Evolutionary conservation across 2,888 invertebrate genomes (phyloP), one percentile per base, ranked within the genome.

Genomic region (Bunonema sp.): DNA sequence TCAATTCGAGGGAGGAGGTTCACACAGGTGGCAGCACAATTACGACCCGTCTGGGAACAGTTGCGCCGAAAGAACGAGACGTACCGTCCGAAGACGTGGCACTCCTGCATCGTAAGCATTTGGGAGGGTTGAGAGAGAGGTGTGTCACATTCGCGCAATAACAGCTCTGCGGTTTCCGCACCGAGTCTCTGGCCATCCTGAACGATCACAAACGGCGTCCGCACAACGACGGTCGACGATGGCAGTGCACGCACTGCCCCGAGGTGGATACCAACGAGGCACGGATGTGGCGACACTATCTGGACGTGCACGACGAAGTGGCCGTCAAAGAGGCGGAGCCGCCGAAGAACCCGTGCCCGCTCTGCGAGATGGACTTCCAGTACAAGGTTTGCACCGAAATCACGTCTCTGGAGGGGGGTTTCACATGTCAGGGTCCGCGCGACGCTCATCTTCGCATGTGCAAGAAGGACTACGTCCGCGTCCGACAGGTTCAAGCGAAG

Each of bases 361-460:
- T 66, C 28, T 65, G 65, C 44, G 65, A 65, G 7, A 57, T 56
- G 34, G 60, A 66, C 39, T 66, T 63, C 46, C 49, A 53, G 26
- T 56, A 49, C 50, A 65, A 58, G 32, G 56, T 26, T 26, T 10
- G 8, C 28, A 10, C 12, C 12, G 28, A 26, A 26, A 10, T 26
- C 8, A 26, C 28, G 12, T 10, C 8, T 8, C 12, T 12, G 12
- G 28, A 26, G 12, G 28, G 12, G 28, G 28, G 16, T 20, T 20
- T 19, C 8, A 19, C 12, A 12, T 19, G 20, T 20, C 22, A 10
- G 10, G 20, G 7, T 20, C 20, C 7, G 15, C 8, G 55, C 8
- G 46, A 54, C 33, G 29, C 31, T 1, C 54, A 59, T 39, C 24
- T 59, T 35, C 39, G 53, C 34, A 32, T 41, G 20, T 65, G 65